Evolutionary conservation across 2,797 vertebrate species (phyloP), one percentile per base, ranked within the genome.

Genomic region (Sciaenops ocellatus): DNA sequence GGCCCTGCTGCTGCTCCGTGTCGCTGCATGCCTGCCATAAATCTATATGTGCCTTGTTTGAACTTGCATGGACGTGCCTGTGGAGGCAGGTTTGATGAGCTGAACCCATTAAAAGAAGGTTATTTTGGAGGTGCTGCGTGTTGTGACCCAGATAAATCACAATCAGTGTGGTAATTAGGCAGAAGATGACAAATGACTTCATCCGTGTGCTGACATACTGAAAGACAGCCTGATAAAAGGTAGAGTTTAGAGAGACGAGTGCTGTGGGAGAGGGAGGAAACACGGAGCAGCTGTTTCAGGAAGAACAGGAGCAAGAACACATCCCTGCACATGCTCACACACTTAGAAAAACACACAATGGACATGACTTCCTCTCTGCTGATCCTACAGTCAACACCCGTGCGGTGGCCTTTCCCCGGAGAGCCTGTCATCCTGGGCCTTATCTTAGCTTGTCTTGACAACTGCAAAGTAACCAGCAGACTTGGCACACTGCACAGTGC

Each of bases 11-110:
- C 70, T 48, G 22, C 80, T 81, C 87, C 83, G 3, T 89, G 92
- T 85, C 80, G 64, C 82, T 86, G 84, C 91, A 89, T 57, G 93
- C 85, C 90, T 86, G 63, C 76, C 73, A 78, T 91, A 87, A 91
- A 92, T 82, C 82, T 57, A 89, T 80, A 90, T 22, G 17, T 69
- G 79, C 73, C 81, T n/a, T 64, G 56, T 70, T 79, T 66, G 20
- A 73, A 66, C 92, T 38, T 90, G 91, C 67, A 67, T 47, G 18
- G 55, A 82, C 66, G 8, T 73, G 78, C 52, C 63, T 61, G 46
- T 47, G 47, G 59, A 82, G 34, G 34, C n/a, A 16, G 42, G 16
- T 73, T 63, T 62, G 59, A 85, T 72, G 26, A 68, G 46, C 28
- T 56, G 55, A 77, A 72, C 46, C 38, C 28, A 62, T 79, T 86